Evolutionary conservation across 1,140 invertebrate genomes (phyloP), one percentile per base, ranked within the genome.

Genomic region (Phocides pigmalion): DNA sequence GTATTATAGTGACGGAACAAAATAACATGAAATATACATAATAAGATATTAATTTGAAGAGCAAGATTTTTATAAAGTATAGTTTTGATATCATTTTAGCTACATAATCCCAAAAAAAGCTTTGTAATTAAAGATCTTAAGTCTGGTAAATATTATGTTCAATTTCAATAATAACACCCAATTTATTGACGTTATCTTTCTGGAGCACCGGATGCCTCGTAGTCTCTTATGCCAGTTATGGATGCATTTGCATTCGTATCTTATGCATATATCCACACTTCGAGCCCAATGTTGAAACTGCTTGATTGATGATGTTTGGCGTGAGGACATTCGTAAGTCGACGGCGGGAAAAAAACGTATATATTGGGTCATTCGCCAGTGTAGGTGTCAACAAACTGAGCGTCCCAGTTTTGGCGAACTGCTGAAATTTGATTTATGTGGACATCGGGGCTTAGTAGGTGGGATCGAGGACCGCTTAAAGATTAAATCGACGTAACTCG

Each of bases 121-220:
- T 32, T 32, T 9, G 8, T 32, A 32, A 4, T 8, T 32, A 3
- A 4, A 32, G 1, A 8, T 32, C 9, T 9, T 9, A 35, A 35
- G n/a, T n/a, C 32, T 35, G 8, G 3, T n/a, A 8, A 35, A 9
- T 19, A 35, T 37, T 37, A 39, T 19, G 9, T n/a, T 8, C 32
- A 35, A 12, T 8, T n/a, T 12, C 4, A 35, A 35, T 11, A 35
- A 35, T 35, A 9, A 50, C 17, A 39, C 49, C 14, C 46, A 49
- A 44, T 39, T 49, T 35, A 35, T 9, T 35, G 32, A 35, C 4
- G 32, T 61, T 66, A 66, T 61, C 64, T 66, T 41, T 53, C 50
- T 66, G 44, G 47, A 37, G 47, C 64, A 61, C 54, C 61, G 64
- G 64, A 59, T 61, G 54, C 61, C 47, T 25, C 54, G 35, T 16